A percentile compares a stretch with the other conserved stretches of the same genome.
These are phyloP conservation scores for Colossoma macropomum DNA, from an alignment of 2,113 vertebrate species.

Conservation along the genomic window DNA sequence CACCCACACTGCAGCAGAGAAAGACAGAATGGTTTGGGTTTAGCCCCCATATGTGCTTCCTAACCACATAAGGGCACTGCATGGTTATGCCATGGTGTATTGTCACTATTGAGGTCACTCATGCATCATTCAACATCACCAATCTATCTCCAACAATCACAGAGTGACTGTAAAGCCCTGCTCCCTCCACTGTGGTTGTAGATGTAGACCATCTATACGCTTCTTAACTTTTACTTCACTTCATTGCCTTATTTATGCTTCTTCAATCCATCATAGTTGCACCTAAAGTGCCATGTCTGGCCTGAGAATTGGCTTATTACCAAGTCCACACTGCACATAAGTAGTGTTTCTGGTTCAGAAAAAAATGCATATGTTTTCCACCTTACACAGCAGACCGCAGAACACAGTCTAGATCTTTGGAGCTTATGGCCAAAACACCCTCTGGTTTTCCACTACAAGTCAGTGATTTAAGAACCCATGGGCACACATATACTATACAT, in stretches of 20 bases:
- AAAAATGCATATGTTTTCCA: conserved; percentile 14
- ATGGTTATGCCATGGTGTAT: not conserved
- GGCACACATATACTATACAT: not conserved
- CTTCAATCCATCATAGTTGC: not conserved
- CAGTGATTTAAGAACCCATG: not conserved
- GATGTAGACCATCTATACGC: not conserved
- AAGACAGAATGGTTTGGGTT: not conserved
- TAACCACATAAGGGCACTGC: not conserved
- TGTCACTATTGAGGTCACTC: not conserved
- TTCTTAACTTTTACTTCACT: not conserved
- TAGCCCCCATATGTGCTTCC: not conserved
- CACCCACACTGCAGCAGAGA: not conserved
- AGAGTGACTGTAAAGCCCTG: not conserved
- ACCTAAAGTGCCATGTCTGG: not conserved
- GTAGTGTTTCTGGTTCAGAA: conserved; percentile 1
- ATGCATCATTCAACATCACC: not conserved
- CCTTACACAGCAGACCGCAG: not conserved
- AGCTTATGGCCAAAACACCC: not conserved
- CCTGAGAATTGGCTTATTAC: not conserved
- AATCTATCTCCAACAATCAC: not conserved
- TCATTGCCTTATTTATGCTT: not conserved
- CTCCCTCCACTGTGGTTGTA: not conserved
- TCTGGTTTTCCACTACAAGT: conserved; percentile 15
- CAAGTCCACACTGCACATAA: not conserved
- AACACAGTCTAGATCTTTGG: not conserved